Percentiles rank a stretch among this genome's conserved stretches.
Evolutionary conservation across 2,113 vertebrate species (phyloP).

Genomic region (Plotosus lineatus): DNA sequence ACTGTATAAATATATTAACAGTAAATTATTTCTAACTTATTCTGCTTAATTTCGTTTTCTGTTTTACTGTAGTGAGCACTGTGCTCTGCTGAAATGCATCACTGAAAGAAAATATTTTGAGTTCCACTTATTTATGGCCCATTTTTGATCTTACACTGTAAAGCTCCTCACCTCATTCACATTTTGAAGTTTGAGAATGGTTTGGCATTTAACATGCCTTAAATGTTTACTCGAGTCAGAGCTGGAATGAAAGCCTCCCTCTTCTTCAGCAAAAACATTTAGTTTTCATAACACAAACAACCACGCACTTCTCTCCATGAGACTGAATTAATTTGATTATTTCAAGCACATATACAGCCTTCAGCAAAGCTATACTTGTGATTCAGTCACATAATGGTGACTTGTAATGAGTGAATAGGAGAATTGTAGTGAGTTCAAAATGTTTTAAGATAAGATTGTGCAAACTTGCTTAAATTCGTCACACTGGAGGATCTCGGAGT

Average conservation of each 20-base stretch:
- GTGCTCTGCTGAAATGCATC: conserved; percentile 30
- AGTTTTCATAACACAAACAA: conserved; percentile 73
- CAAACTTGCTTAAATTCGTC: conserved; percentile 92
- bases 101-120: conserved; percentile 53
- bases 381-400: conserved; percentile 72
- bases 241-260: conserved; percentile 51
- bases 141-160: conserved; percentile 55
- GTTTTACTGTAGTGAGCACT: conserved; percentile 47
- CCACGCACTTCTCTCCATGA: conserved; percentile 61
- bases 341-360: conserved; percentile 73
- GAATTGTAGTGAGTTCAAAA: conserved; percentile 66
- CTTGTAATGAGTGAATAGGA: conserved; percentile 72
- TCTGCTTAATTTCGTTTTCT: not conserved
- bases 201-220: conserved; percentile 38
- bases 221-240: conserved; percentile 5
- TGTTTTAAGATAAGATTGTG: conserved; percentile 86
- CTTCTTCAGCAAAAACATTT: conserved; percentile 71
- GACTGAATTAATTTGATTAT: conserved; percentile 76
- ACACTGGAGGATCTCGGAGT: conserved; percentile 74
- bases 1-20: not conserved
- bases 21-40: not conserved
- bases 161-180: conserved; percentile 58
- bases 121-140: conserved; percentile 53
- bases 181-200: conserved; percentile 46
- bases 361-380: conserved; percentile 75